Percentiles rank a stretch among this genome's conserved stretches.
Conservation (phyloP, 2,797 vertebrate genomes). For the Pangasius macronema region DNA sequence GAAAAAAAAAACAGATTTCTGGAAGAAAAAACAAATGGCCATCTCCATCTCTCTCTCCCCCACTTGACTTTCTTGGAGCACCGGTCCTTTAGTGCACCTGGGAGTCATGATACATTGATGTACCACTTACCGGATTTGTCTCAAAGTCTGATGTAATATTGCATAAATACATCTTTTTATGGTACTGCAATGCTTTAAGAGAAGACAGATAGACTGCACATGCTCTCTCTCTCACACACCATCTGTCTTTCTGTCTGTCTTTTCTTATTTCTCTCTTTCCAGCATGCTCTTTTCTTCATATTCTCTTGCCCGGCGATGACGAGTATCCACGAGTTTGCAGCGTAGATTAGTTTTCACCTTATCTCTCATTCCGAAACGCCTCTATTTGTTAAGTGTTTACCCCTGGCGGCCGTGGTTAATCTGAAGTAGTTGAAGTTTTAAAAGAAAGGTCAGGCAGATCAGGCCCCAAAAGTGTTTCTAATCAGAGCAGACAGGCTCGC, state of each 20-base stretch:
- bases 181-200: slow-evolving; percentile 19
- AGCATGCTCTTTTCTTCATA: slow-evolving; percentile 12
- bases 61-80: slow-evolving; percentile 1
- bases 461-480: slow-evolving; percentile 71
- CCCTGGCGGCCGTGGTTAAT: slow-evolving; percentile 63
- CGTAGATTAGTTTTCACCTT: slow-evolving; percentile 58
- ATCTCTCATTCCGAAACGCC: slow-evolving; percentile 55
- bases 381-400: slow-evolving; percentile 64
- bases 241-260: slow-evolving; percentile 25
- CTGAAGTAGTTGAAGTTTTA: slow-evolving; percentile 69
- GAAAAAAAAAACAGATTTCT: not conserved
- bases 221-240: slow-evolving; percentile 1
- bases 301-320: not conserved
- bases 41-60: not conserved
- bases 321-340: slow-evolving; percentile 19
- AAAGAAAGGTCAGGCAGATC: slow-evolving; percentile 73
- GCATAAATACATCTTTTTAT: slow-evolving; percentile 47
- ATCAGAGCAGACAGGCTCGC: slow-evolving; percentile 74
- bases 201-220: slow-evolving; percentile 42
- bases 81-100: slow-evolving; percentile 36
- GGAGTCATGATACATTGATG: slow-evolving; percentile 40
- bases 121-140: slow-evolving; percentile 46
- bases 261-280: slow-evolving; percentile 8
- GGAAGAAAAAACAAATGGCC: not conserved
- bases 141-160: slow-evolving; percentile 43